These are phyloP conservation scores for Gymnobelideus leadbeateri DNA, from an alignment of 2,113 vertebrate species.

Conservation along the genomic window DNA sequence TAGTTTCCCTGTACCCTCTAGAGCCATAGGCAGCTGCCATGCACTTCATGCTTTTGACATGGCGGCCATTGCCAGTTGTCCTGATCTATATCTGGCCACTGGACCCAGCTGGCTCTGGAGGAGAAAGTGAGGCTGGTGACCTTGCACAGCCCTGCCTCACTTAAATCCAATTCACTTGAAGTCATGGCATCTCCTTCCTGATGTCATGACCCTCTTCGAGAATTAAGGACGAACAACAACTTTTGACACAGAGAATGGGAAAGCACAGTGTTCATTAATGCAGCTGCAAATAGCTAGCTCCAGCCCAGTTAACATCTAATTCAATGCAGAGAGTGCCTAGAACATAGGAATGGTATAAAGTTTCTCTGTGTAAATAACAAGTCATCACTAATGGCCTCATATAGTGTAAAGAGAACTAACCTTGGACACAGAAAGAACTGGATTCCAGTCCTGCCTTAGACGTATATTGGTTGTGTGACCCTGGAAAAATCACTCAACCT, in stretches of 20 bases:
- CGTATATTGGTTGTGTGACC: not conserved
- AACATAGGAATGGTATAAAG: not conserved
- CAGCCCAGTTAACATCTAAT: not conserved
- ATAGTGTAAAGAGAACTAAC: not conserved
- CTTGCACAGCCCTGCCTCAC: too few relatives aligned
- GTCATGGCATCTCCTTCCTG: too few relatives aligned
- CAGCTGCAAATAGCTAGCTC: not conserved
- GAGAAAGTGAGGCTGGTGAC: too few relatives aligned
- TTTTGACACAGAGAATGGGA: not conserved
- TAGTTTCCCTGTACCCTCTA: not conserved
- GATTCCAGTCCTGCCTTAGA: not conserved
- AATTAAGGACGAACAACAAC: too few relatives aligned
- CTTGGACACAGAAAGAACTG: not conserved
- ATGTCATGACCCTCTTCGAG: too few relatives aligned
- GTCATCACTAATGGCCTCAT: not conserved
- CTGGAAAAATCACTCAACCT: not conserved
- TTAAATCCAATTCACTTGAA: too few relatives aligned
- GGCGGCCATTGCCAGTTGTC: too few relatives aligned
- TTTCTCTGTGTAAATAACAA: too few relatives aligned
- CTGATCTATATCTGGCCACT: too few relatives aligned
- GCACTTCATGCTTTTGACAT: too few relatives aligned
- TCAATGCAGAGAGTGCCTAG: too few relatives aligned
- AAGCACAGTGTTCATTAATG: not conserved
- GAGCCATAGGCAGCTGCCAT: not conserved
- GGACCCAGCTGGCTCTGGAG: too few relatives aligned